A percentile compares a stretch with the other conserved stretches of the same genome.
Evolutionary conservation across 2,888 invertebrate genomes (phyloP).

Genomic region (Acronicta aceris): DNA sequence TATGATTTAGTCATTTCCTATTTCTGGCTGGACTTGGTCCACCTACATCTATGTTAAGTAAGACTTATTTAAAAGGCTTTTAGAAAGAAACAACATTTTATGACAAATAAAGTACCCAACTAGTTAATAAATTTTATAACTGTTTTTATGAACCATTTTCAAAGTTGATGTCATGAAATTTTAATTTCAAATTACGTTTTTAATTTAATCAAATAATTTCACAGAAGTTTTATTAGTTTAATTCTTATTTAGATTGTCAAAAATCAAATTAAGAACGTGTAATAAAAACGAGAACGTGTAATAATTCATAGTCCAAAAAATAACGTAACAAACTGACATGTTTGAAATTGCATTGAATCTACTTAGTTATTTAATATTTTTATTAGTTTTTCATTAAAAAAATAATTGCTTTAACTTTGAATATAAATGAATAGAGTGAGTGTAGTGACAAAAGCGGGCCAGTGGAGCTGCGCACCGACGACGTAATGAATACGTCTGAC

Average conservation of each 20-base stretch:
- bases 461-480: slow-evolving; percentile 18
- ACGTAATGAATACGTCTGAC: slow-evolving; percentile 41
- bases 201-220: slow-evolving; percentile 1
- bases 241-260: not conserved
- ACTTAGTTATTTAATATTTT: not conserved
- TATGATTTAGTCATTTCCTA: too few relatives aligned
- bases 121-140: too few relatives aligned
- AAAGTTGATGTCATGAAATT: too few relatives aligned
- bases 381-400: slow-evolving; percentile 21
- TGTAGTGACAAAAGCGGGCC: slow-evolving; percentile 41
- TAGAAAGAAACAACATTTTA: too few relatives aligned
- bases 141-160: too few relatives aligned
- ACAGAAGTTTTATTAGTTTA: slow-evolving; percentile 9
- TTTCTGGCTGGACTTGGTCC: too few relatives aligned
- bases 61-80: too few relatives aligned
- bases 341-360: not conserved
- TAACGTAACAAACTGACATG: not conserved
- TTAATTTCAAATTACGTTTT: slow-evolving; percentile 18
- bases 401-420: slow-evolving; percentile 36
- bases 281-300: not conserved
- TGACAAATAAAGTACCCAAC: too few relatives aligned
- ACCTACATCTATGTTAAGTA: too few relatives aligned
- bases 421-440: slow-evolving; percentile 38
- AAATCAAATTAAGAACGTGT: slow-evolving; percentile 6
- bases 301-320: not conserved